These are phyloP conservation scores for Pristiophorus japonicus DNA, from an alignment of 2,113 vertebrate genomes.

Conservation along the genomic window DNA sequence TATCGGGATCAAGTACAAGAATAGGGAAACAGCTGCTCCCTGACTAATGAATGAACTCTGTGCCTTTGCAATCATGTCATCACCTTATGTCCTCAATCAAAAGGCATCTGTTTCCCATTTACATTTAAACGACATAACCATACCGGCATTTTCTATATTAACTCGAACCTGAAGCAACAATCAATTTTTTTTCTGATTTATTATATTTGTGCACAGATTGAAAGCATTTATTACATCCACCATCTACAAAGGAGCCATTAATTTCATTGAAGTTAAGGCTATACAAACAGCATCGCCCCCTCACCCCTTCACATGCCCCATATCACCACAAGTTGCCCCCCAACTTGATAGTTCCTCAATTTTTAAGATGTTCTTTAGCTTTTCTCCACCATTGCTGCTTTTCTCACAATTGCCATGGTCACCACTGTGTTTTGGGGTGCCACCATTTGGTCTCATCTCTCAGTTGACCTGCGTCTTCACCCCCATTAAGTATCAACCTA, in stretches of 20 bases:
- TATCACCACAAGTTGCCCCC: neutral
- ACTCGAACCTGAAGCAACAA: slow-evolving; percentile 20
- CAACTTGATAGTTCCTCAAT: neutral
- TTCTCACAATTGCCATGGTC: neutral
- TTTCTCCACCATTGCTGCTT: neutral
- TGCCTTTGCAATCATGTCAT: slow-evolving; percentile 37
- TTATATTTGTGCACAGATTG: slow-evolving; percentile 30
- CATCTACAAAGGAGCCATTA: neutral
- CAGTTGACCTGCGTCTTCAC: neutral
- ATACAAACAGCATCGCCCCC: neutral
- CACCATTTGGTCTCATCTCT: neutral
- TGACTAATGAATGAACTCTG: slow-evolving; percentile 35
- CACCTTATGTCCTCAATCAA: slow-evolving; percentile 37
- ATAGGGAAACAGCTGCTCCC: slow-evolving; percentile 34
- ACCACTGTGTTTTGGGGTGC: neutral
- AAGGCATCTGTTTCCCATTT: slow-evolving; percentile 33
- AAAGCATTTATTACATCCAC: slow-evolving; percentile 31
- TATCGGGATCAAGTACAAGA: neutral
- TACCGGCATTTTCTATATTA: slow-evolving; percentile 5
- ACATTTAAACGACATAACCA: slow-evolving; percentile 15
- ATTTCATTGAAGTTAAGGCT: slow-evolving; percentile 16
- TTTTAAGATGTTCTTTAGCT: neutral
- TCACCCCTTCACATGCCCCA: neutral
- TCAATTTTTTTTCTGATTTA: slow-evolving; percentile 31
- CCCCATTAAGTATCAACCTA: neutral